A percentile compares a stretch with the other conserved stretches of the same genome.
phyloP scores from a whole-genome alignment of 2,797 vertebrate species.

The Lerista edwardsae region DNA sequence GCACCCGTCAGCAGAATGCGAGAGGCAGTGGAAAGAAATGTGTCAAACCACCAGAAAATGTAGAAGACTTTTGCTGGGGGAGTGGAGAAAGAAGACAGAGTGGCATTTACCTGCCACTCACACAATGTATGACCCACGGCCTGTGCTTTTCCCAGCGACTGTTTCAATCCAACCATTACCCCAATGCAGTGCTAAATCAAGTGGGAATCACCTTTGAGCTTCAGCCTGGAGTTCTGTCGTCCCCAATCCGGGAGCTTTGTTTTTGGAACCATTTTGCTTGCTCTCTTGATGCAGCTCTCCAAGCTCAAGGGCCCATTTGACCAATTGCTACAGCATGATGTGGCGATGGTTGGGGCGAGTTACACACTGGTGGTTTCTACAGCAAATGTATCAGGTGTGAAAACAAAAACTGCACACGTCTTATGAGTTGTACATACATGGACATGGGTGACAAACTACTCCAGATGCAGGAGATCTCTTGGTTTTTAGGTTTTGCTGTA shows the following conservation, averaged over 20 bases:
- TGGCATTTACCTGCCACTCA: not conserved
- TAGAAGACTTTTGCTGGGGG: not conserved
- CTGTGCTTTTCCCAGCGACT: too few relatives aligned
- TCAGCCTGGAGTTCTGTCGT: not conserved
- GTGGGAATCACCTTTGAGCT: not conserved
- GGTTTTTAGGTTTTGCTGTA: too few relatives aligned
- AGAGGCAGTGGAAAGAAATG: accelerated
- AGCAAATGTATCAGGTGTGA: not conserved
- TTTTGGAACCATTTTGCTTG: not conserved
- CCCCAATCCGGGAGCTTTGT: not conserved
- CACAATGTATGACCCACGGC: not conserved
- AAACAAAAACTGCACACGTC: not conserved
- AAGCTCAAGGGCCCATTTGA: not conserved
- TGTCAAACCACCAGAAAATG: not conserved
- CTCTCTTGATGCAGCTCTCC: not conserved
- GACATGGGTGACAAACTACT: too few relatives aligned
- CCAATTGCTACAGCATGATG: not conserved
- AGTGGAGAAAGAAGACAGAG: not conserved
- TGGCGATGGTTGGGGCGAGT: not conserved
- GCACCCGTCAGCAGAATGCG: not conserved
- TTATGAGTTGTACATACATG: not conserved
- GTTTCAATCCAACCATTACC: too few relatives aligned
- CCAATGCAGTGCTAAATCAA: not conserved
- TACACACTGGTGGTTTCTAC: not conserved
- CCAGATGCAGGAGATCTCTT: too few relatives aligned